A percentile compares a stretch with the other conserved stretches of the same genome.
These are phyloP conservation scores for Melinaea menophilus DNA, from an alignment of 2,888 invertebrate genomes.

Conservation along the genomic window DNA sequence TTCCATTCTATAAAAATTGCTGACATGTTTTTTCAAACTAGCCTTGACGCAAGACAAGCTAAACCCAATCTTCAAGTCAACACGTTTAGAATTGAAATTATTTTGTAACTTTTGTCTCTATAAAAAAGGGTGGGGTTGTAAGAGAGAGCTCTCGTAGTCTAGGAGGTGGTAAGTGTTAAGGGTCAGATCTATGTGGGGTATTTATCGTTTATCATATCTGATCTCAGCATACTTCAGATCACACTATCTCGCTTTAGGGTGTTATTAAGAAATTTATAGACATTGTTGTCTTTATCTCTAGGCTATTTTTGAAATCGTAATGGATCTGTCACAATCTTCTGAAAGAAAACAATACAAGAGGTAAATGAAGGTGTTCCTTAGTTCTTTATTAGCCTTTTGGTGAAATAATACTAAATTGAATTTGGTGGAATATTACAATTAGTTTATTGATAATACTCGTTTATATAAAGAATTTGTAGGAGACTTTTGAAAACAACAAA, in stretches of 20 bases:
- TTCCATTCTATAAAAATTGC: conserved; percentile 30
- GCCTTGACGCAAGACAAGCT: conserved; percentile 11
- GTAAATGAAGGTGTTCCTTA: too few relatives aligned
- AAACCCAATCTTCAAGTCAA: conserved; percentile 16
- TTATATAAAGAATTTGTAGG: too few relatives aligned
- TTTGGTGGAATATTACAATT: too few relatives aligned
- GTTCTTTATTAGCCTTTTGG: too few relatives aligned
- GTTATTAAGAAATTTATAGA: conserved; percentile 16
- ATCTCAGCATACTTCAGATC: conserved; percentile 20
- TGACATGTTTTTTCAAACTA: conserved; percentile 28
- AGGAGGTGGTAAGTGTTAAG: conserved; percentile 31
- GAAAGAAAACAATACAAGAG: too few relatives aligned
- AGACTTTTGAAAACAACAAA: too few relatives aligned
- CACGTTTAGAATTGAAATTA: conserved; percentile 13
- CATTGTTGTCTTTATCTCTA: conserved; percentile 7
- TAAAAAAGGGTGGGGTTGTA: conserved; percentile 34
- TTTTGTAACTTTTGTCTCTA: conserved; percentile 6
- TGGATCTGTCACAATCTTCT: too few relatives aligned
- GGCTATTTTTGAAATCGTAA: neutral
- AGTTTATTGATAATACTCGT: too few relatives aligned
- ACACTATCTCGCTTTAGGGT: conserved; percentile 20
- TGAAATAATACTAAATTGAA: too few relatives aligned
- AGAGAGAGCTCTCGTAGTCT: conserved; percentile 26
- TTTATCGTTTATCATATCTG: conserved; percentile 31
- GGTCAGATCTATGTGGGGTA: conserved; percentile 32